A percentile compares a stretch with the other conserved stretches of the same genome.
phyloP scores from a whole-genome alignment of 2,888 invertebrate species.

The Drosophila aldrichi region DNA sequence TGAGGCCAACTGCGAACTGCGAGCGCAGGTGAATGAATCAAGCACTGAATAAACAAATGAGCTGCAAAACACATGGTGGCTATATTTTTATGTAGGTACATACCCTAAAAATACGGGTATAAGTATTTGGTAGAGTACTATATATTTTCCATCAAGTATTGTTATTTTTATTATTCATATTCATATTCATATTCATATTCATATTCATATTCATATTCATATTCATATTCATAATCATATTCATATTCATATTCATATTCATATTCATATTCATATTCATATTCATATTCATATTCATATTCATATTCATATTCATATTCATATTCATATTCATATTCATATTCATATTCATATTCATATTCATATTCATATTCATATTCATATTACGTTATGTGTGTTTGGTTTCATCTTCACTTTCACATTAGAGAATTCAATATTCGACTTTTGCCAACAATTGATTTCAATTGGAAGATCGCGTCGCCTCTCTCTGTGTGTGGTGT shows the following conservation, averaged over 20 bases:
- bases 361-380: not conserved
- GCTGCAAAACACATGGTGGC: slow-evolving; percentile 48
- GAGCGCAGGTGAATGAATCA: slow-evolving; percentile 70
- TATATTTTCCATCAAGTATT: no score
- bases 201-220: not conserved
- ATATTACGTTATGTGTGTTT: not conserved
- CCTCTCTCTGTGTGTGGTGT: slow-evolving; percentile 53
- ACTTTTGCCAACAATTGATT: not conserved
- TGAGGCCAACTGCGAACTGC: slow-evolving; percentile 51
- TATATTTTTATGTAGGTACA: slow-evolving; percentile 31
- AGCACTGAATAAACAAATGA: slow-evolving; percentile 73
- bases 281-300: not conserved
- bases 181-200: not conserved
- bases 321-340: not conserved
- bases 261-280: not conserved
- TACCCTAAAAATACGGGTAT: slow-evolving; percentile 1
- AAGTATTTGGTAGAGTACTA: no score
- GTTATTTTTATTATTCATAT: not conserved
- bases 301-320: not conserved
- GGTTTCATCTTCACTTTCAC: not conserved
- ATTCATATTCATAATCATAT: not conserved
- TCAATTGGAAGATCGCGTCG: slow-evolving; percentile 31
- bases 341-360: not conserved
- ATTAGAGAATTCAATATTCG: not conserved
- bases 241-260: not conserved